phyloP scores from a whole-genome alignment of 1,140 invertebrate species.

The Cepaea nemoralis region DNA sequence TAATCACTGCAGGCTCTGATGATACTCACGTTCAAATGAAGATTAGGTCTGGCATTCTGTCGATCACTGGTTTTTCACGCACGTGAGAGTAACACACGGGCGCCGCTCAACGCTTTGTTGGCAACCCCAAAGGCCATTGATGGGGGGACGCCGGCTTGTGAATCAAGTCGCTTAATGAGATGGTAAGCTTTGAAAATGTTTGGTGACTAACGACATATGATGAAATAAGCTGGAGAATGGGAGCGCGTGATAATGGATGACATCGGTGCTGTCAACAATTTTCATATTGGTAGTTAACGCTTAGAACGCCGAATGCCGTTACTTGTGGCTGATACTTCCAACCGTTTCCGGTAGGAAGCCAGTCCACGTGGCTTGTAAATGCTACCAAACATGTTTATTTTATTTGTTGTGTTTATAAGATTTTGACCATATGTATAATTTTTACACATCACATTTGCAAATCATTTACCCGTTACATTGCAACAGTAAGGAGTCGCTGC shows the following conservation, averaged over 20 bases:
- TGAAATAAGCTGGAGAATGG: neutral
- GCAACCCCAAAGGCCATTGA: too few relatives aligned
- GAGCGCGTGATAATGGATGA: neutral
- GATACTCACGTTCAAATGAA: conserved; percentile 19
- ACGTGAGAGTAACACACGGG: conserved; percentile 5
- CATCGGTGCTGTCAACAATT: neutral
- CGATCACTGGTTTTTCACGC: conserved; percentile 13
- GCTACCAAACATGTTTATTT: too few relatives aligned
- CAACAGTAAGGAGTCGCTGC: too few relatives aligned
- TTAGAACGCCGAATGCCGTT: too few relatives aligned
- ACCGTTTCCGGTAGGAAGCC: too few relatives aligned
- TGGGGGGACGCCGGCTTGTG: neutral
- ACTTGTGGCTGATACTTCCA: too few relatives aligned
- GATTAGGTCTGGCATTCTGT: conserved; percentile 26
- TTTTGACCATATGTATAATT: too few relatives aligned
- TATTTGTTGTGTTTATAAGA: too few relatives aligned
- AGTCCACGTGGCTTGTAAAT: too few relatives aligned
- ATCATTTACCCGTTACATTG: too few relatives aligned
- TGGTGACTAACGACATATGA: conserved; percentile 6
- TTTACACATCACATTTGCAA: too few relatives aligned
- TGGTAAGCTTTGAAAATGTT: conserved; percentile 20
- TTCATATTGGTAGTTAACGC: neutral
- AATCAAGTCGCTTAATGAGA: conserved; percentile 15
- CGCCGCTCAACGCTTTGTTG: neutral
- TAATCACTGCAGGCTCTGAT: conserved; percentile 12